Evolutionary conservation across 2,113 vertebrate genomes (phyloP), one percentile per base, ranked within the genome.

Genomic region (Notiomystis cincta): DNA sequence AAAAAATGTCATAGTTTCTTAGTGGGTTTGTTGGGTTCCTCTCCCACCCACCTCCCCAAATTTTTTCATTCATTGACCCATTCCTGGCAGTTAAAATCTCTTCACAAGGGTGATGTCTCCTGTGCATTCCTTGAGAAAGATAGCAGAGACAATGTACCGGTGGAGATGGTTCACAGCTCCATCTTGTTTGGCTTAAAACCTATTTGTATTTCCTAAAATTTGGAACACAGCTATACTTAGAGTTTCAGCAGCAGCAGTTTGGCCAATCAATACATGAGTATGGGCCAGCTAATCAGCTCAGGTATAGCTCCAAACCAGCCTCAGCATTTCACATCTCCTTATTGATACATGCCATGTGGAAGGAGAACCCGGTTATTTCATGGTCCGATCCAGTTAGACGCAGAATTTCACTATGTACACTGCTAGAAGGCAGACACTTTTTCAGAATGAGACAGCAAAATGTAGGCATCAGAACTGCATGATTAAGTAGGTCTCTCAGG

Each of bases 11-110:
- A 9, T 16, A 58, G 51, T 80, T 72, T 0, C 0, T 42, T 33
- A 6, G 2, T 21, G 33, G 2, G 2, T 25, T 88, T 85, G 7
- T 30, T 61, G 22, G 10, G 21, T 19, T 71, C 22, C 10, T 65
- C 8, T 6, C 2, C 2, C 10, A 33, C 6, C 1, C 10, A 21
- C 35, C 2, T 15, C 0, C 4, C 13, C 51, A 57, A 11, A 1
- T 2, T 16, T 7, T 60, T 93, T 94, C 48, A 30, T 81, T 89
- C 24, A 48, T 15, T 93, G 17, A 48, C 28, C 19, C 38, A 3
- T 13, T 81, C 8, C 40, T 53, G n/a, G 17, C 2, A 66, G 25
- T 8, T 44, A 15, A 16, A 77, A 6, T 40, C 10, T 65, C 27
- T 54, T 82, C 44, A 71, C 9, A 50, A 6, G 6, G 2, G 2